These are phyloP conservation scores for Mormyrus proboscirostris DNA, from an alignment of 2,797 vertebrate species.

Conservation along the genomic window DNA sequence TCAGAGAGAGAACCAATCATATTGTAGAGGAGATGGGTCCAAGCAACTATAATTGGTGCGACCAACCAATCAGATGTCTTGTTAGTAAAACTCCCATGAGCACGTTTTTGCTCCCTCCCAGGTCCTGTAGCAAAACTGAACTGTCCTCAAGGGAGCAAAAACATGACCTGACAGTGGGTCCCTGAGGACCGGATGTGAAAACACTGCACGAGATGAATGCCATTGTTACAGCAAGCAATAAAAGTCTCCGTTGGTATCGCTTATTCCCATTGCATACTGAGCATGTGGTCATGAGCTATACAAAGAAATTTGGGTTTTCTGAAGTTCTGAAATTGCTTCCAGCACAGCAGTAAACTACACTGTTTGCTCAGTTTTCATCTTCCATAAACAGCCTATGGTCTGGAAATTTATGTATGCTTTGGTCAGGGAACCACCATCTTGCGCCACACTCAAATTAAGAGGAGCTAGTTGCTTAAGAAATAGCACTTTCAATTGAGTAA, in stretches of 20 bases:
- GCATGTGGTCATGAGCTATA: neutral
- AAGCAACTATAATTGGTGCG: neutral
- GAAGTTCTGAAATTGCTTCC: slow-evolving; percentile 30
- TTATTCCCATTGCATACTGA: neutral
- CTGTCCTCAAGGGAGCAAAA: neutral
- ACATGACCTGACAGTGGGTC: neutral
- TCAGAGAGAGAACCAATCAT: too few species aligned
- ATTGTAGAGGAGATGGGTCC: neutral
- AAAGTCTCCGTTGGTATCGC: neutral
- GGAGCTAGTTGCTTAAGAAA: neutral
- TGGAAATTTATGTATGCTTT: neutral
- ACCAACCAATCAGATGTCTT: neutral
- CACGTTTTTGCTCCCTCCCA: neutral
- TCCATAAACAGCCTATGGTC: neutral
- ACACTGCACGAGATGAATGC: neutral
- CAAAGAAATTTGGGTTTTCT: neutral
- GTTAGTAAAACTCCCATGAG: neutral
- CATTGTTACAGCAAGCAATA: neutral
- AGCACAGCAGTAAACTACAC: slow-evolving; percentile 25
- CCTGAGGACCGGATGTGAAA: neutral
- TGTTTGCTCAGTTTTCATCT: slow-evolving; percentile 31
- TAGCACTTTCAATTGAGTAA: neutral
- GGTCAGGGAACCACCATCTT: neutral
- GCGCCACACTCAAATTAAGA: neutral
- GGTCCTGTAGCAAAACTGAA: neutral